Evolutionary conservation across 2,888 invertebrate species (phyloP).

Genomic region (Tetragnatha montana): DNA sequence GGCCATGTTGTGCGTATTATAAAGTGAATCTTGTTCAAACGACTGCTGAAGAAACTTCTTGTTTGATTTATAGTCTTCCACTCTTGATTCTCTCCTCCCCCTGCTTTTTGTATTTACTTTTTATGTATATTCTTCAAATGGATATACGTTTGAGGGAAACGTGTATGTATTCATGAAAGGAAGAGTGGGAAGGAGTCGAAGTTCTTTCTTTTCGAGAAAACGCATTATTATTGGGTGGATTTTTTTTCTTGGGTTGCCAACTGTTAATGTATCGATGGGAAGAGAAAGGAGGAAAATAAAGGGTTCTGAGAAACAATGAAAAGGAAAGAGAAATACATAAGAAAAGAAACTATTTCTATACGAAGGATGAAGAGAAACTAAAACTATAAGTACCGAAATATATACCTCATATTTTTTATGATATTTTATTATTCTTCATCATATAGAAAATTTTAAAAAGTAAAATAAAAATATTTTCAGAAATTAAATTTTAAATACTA

Average conservation of each 20-base stretch:
- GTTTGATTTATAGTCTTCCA: conserved; percentile 46
- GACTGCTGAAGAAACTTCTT: conserved; percentile 21
- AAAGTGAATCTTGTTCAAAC: conserved; percentile 41
- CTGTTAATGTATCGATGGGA: neutral
- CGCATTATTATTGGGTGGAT: neutral
- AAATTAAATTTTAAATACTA: too few species aligned
- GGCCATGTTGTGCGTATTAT: conserved; percentile 40
- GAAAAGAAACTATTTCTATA: too few species aligned
- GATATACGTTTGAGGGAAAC: neutral
- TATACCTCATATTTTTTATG: too few species aligned
- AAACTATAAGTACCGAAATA: too few species aligned
- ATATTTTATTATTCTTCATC: too few species aligned
- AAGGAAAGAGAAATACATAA: neutral
- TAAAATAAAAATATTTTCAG: too few species aligned
- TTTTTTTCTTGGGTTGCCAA: neutral
- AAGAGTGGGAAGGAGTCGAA: neutral
- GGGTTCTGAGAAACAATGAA: neutral
- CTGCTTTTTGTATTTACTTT: neutral
- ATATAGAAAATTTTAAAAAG: too few species aligned
- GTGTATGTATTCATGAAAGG: conserved; percentile 6
- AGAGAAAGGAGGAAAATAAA: neutral
- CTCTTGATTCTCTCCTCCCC: neutral
- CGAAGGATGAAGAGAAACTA: too few species aligned
- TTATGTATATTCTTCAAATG: neutral
- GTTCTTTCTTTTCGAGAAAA: neutral